Base-by-base conservation (phyloP, 2,888 invertebrate genomes). In the Octonoba sinensis region DNA sequence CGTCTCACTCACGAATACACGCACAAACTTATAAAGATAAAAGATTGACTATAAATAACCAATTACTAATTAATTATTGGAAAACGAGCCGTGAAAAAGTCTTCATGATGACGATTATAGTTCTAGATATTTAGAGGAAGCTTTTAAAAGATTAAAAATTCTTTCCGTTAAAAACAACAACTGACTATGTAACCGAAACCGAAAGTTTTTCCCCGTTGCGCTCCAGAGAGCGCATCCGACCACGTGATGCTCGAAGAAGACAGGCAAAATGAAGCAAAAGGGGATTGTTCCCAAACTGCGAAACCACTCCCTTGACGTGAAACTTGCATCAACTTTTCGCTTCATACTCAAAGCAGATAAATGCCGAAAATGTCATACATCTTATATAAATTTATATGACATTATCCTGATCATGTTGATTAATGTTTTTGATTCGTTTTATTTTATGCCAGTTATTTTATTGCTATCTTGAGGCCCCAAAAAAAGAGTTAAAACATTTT, bases 131-230 rank as follows among this genome's bases (percentile, higher is more conserved):
- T n/a, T 54, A 54, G 16, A 54, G 54, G 54, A 54, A 54, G 54
- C n/a, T 54, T 54, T 54, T 16, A 54, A n/a, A 54, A 20, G 20
- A 54, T 54, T 54, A 54, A 54, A 54, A 54, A 54, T 54, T 54
- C 54, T 54, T 54, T 54, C 54, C 54, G 54, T 54, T 54, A 54
- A 54, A 54, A 54, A 54, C 54, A 54, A 54, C n/a, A 54, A 54
- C n/a, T n/a, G 20, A 54, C 54, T 18, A n/a, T 54, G 54, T 20
- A 54, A 54, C 54, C 54, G 54, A 54, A 54, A 54, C 54, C 54
- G 54, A 54, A 54, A 54, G 54, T 20, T 54, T n/a, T 54, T 54
- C 16, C 20, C 54, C 54, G 54, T 54, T 54, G 20, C 54, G 54
- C 54, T n/a, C 54, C 54, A 54, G 15, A 8, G 54, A 54, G 54